Percentiles rank a stretch among this genome's conserved stretches.
Evolutionary conservation across 2,113 vertebrate species (phyloP).

Genomic region (Ia io): DNA sequence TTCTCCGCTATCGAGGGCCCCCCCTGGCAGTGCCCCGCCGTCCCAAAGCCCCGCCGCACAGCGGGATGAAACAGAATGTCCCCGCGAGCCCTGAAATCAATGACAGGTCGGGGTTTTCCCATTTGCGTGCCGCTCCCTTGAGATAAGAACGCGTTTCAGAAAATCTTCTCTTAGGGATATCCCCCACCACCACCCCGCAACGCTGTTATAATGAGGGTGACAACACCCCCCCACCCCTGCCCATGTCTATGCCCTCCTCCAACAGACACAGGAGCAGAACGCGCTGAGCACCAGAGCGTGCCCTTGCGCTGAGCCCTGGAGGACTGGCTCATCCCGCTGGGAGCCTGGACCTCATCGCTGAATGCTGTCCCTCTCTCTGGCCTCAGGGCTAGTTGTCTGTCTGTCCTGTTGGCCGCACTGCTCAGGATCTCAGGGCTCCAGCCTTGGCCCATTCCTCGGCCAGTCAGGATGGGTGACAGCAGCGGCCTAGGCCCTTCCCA

Average conservation of each 20-base stretch:
- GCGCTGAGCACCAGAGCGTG: no score
- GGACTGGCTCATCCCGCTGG: accelerated
- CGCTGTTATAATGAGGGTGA: conserved; percentile 5
- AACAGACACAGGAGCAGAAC: background rate
- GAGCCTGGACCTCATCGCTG: background rate
- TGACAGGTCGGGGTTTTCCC: conserved; percentile 37
- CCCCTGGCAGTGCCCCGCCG: background rate
- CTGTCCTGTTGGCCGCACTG: accelerated
- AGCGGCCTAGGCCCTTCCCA: background rate
- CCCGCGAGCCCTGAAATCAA: background rate
- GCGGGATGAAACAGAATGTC: background rate
- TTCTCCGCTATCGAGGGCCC: background rate
- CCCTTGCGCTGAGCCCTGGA: background rate
- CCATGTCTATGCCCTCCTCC: background rate
- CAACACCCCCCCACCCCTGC: background rate
- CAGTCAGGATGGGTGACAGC: background rate
- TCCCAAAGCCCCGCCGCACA: background rate
- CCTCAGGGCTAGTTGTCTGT: background rate
- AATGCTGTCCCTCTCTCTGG: no score
- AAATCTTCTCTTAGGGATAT: conserved; percentile 25
- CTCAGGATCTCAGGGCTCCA: background rate
- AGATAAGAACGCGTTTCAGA: conserved; percentile 35
- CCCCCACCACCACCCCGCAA: background rate
- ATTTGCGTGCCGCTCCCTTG: background rate
- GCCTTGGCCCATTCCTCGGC: background rate